Percentiles rank a stretch among this genome's conserved stretches.
Evolutionary conservation across 1,140 invertebrate genomes (phyloP).

Genomic region (Ganaspis sp.): DNA sequence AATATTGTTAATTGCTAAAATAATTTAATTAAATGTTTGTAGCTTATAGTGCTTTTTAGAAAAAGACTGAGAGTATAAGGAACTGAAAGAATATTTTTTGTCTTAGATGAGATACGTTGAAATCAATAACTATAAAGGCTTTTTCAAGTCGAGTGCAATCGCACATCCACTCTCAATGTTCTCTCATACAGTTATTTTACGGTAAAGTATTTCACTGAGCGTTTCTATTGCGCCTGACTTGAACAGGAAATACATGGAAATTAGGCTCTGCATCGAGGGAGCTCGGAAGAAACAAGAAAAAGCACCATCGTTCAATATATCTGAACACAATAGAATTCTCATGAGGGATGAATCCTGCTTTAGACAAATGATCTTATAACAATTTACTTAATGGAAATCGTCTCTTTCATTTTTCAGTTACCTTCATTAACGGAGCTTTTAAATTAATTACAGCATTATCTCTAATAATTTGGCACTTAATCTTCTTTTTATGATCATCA

Average conservation of each 20-base stretch:
- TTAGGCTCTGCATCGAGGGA: constrained; percentile 29
- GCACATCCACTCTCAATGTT: neutral
- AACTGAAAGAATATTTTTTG: constrained; percentile 20
- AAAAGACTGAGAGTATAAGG: neutral
- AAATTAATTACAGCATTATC: too few relatives aligned
- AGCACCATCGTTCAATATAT: neutral
- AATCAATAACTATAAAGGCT: constrained; percentile 23
- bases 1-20: too few relatives aligned
- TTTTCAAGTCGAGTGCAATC: constrained; percentile 14
- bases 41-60: neutral
- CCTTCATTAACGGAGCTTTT: neutral
- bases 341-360: neutral
- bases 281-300: constrained; percentile 4
- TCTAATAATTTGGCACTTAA: too few relatives aligned
- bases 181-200: constrained; percentile 4
- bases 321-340: constrained; percentile 11
- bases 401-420: neutral
- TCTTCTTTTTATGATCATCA: too few relatives aligned
- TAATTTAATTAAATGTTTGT: too few relatives aligned
- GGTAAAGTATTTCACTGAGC: constrained; percentile 9
- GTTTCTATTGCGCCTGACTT: constrained; percentile 7
- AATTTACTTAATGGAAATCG: constrained; percentile 10
- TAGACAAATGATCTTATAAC: constrained; percentile 1
- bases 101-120: constrained; percentile 33
- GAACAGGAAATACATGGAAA: constrained; percentile 18